Conservation (phyloP, 1,140 invertebrate genomes). For the Trichonephila inaurata region DNA sequence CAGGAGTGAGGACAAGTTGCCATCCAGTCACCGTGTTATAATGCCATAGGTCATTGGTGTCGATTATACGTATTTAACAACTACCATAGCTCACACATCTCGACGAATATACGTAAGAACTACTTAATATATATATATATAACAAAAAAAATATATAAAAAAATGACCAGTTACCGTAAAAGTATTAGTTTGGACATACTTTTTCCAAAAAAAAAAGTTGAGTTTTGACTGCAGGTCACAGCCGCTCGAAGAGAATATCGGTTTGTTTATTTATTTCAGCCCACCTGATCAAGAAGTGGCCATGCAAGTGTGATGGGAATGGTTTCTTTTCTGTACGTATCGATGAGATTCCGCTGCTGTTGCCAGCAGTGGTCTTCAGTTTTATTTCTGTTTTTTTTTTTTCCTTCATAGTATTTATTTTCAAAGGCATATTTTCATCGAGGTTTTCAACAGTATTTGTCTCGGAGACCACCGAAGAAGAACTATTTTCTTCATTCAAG, state of each 20-base stretch:
- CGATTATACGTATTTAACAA: slow-evolving; percentile 57
- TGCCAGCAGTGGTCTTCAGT: neutral
- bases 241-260: neutral
- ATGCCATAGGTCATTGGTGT: slow-evolving; percentile 52
- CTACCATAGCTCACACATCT: slow-evolving; percentile 25
- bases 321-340: neutral
- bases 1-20: neutral
- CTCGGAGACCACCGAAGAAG: slow-evolving; percentile 5
- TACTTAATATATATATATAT: slow-evolving; percentile 52
- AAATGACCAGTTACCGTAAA: slow-evolving; percentile 45
- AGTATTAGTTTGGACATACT: slow-evolving; percentile 62
- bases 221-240: neutral
- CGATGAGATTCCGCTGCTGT: slow-evolving; percentile 6
- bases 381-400: neutral
- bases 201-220: neutral
- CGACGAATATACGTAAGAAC: slow-evolving; percentile 66
- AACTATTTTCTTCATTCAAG: neutral
- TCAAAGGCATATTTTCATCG: neutral
- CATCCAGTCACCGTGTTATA: neutral
- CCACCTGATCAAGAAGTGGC: neutral
- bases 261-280: neutral
- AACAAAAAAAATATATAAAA: neutral
- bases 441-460: neutral
- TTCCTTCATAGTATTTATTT: slow-evolving; percentile 36
- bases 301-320: neutral